Conservation (phyloP, 1,140 invertebrate genomes). For the Arion vulgaris region DNA sequence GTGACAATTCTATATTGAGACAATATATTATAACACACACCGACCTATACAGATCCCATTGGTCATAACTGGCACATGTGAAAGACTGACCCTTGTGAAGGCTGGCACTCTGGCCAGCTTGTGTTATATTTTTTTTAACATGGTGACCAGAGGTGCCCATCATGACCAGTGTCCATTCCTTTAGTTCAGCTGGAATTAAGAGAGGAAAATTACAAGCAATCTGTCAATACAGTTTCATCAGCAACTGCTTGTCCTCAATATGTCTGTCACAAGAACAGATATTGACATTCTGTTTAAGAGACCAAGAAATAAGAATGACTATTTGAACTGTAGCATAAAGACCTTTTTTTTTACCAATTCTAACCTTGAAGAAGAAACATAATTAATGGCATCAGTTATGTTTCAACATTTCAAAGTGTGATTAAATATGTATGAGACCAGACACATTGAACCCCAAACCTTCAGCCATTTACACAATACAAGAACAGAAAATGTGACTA, state of each 20-base stretch:
- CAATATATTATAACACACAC: slow-evolving; percentile 41
- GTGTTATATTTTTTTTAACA: slow-evolving; percentile 52
- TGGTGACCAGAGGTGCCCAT: slow-evolving; percentile 62
- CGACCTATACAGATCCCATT: slow-evolving; percentile 67
- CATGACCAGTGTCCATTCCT: slow-evolving; percentile 63
- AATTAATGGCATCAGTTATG: too few species aligned
- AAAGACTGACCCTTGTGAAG: slow-evolving; percentile 43
- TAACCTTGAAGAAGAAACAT: too few species aligned
- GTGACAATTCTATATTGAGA: not conserved
- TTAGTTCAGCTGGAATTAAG: slow-evolving; percentile 62
- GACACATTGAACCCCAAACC: too few species aligned
- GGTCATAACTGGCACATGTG: slow-evolving; percentile 61
- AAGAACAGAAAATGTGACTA: too few species aligned
- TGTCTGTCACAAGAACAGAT: not conserved
- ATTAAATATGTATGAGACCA: too few species aligned
- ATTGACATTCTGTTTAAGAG: too few species aligned
- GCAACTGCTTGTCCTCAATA: not conserved
- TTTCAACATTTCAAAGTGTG: too few species aligned
- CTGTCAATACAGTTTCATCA: not conserved
- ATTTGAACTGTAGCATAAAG: too few species aligned
- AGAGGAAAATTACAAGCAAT: slow-evolving; percentile 4
- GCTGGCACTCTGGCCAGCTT: slow-evolving; percentile 24
- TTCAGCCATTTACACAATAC: too few species aligned
- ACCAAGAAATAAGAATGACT: too few species aligned
- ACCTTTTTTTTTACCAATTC: too few species aligned